Base-by-base conservation (phyloP, 2,888 invertebrate species). In the Sarcophaga caerulescens region DNA sequence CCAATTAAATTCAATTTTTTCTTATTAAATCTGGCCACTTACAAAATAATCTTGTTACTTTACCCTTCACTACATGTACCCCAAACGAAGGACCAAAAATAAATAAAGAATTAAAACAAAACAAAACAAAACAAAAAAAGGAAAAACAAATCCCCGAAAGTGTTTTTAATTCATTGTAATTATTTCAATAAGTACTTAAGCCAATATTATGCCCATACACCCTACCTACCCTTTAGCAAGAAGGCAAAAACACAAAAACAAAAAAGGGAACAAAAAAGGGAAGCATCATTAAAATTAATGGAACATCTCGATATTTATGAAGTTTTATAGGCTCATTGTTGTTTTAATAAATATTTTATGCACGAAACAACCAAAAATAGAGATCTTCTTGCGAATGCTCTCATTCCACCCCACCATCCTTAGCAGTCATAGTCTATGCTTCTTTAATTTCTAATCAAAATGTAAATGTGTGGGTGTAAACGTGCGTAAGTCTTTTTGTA, bases 261-360 rank as follows among this genome's bases (percentile, higher is more conserved):
- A 52, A 1, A 47, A 47, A 12, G 2, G 14, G 0, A 14, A 14
- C 3, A 14, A 52, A 17, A 17, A 14, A 62, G 63, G 23, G 52
- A 52, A 74, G 59, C 59, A 66, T 80, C 65, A 65, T 73, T 45
- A 66, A 80, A 80, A 73, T 80, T 73, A 73, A 73, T 59, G 71
- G 66, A 74, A 80, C 45, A 59, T 19, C 47, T 80, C 59, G 60
- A 60, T 80, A 73, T 74, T 23, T 69, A 69, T 52, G 21, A 21
- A 52, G 23, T 69, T 52, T 52, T 25, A 10, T 47, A 52, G 25
- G 21, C 69, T 60, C 14, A 17, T 60, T 52, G 17, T 52, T 52
- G 52, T 52, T 17, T 52, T 57, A 80, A 52, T 25, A 47, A 74
- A 74, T 68, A 73, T 80, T 74, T 80, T 66, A 66, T 11, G 60